Percentiles rank a stretch among this genome's conserved stretches.
Evolutionary conservation across 2,113 vertebrate genomes (phyloP).

Genomic region (Trachemys scripta): DNA sequence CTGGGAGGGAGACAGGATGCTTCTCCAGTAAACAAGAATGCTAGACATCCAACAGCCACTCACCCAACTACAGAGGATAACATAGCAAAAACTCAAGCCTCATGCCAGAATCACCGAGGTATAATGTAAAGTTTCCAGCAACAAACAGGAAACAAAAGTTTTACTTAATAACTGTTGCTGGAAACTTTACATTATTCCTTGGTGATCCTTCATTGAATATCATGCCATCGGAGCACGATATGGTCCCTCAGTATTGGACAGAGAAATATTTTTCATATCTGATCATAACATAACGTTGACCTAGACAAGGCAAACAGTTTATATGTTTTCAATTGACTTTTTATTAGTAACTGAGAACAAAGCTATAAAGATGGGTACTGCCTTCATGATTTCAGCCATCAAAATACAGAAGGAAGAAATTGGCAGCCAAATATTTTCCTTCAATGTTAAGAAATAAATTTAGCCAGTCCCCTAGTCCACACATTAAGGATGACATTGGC

Average conservation of each 20-base stretch:
- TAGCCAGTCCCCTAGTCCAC: slow-evolving; percentile 27
- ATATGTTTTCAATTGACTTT: not conserved
- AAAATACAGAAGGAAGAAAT: slow-evolving; percentile 14
- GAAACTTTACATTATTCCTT: not conserved
- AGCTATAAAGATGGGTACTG: not conserved
- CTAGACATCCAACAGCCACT: not conserved
- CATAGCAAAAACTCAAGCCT: not conserved
- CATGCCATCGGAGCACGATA: not conserved
- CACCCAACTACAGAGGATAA: not conserved
- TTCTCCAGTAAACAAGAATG: not conserved
- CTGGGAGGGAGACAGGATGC: no score
- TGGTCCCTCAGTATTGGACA: not conserved
- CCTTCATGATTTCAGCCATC: not conserved
- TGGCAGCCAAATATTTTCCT: not conserved
- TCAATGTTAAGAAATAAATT: not conserved
- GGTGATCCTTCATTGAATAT: slow-evolving; percentile 7
- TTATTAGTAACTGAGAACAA: not conserved
- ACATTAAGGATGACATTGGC: slow-evolving; percentile 17
- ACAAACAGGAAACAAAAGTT: not conserved
- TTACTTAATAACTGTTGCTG: not conserved
- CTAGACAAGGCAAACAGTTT: no score
- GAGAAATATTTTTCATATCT: slow-evolving; percentile 16
- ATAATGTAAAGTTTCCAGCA: not conserved
- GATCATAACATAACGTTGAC: not conserved
- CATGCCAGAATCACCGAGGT: not conserved